Evolutionary conservation across 2,113 vertebrate genomes (phyloP).

Genomic region (Xenotilapia leptura): DNA sequence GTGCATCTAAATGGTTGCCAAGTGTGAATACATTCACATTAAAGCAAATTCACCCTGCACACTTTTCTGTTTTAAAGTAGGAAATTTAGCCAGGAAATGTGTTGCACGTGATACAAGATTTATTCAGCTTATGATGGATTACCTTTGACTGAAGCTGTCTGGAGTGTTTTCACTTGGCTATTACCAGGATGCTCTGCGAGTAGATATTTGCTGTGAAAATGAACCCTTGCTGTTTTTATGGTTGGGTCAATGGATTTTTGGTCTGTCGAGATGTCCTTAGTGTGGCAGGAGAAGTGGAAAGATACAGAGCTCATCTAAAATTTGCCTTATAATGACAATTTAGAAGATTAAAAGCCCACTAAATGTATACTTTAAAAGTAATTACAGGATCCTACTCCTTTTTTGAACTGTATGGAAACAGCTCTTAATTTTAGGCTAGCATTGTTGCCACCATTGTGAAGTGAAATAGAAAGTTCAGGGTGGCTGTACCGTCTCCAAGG

Average conservation of each 20-base stretch:
- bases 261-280: background rate
- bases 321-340: background rate
- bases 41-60: background rate
- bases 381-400: background rate
- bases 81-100: slow-evolving; percentile 2
- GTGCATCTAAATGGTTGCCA: slow-evolving; percentile 5
- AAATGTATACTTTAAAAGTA: background rate
- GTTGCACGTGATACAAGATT: slow-evolving; percentile 25
- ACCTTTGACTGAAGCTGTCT: slow-evolving; percentile 41
- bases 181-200: slow-evolving; percentile 4
- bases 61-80: slow-evolving; percentile 20
- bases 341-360: background rate
- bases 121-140: slow-evolving; percentile 65
- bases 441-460: background rate
- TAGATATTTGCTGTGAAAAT: slow-evolving; percentile 33
- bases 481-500: background rate
- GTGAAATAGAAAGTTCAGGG: background rate
- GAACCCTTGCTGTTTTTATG: background rate
- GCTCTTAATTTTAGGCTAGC: background rate
- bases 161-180: slow-evolving; percentile 22
- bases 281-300: background rate
- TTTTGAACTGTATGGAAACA: background rate
- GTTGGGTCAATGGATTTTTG: background rate
- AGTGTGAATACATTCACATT: slow-evolving; percentile 18
- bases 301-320: background rate